Evolutionary conservation across 2,888 invertebrate species (phyloP), one percentile per base, ranked within the genome.

Genomic region (Amphipyra tragopoginis): DNA sequence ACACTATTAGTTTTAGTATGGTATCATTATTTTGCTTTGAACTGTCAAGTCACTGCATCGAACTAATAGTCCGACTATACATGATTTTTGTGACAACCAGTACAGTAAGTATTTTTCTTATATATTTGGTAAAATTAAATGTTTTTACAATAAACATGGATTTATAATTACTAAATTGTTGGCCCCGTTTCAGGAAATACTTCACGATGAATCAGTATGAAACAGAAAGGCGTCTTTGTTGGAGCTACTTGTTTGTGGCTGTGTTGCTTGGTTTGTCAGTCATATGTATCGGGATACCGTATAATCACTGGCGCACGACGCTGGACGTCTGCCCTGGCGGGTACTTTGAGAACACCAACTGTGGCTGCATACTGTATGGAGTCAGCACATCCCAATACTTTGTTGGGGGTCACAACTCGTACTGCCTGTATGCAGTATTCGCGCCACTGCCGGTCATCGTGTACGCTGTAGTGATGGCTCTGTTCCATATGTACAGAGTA

Each of bases 401-500:
- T 78, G 95, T 93, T 86, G 97, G 97, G 47, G 97, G 97, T 0
- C 96, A 96, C 72, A 95, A 95, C 65, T 95, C 96, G 0, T 95
- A 96, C 64, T 97, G 97, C 76, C 90, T 96, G 67, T 97, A 96
- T 93, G 95, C 96, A n/a, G 96, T 96, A 55, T 96, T 96, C 78
- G 97, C 96, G 2, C 95, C 96, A 1, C 75, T 97, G 9, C 92
- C 97, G 11, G 95, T 96, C 34, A 87, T 97, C 34, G 89, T 96
- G n/a, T 96, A 96, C 81, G 95, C 95, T 15, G 82, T 96, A 7
- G 93, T 96, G n/a, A 95, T 97, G 91, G 95, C 96, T 4, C 90
- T 96, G 61, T 97, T 96, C 80, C 97, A 97, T 85, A 96, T 96
- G 81, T 96, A 96, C 84, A 93, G 97, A 84, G 96, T 97, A 15